These are phyloP conservation scores for Adela reaumurella DNA, from an alignment of 2,888 invertebrate species.

Conservation along the genomic window DNA sequence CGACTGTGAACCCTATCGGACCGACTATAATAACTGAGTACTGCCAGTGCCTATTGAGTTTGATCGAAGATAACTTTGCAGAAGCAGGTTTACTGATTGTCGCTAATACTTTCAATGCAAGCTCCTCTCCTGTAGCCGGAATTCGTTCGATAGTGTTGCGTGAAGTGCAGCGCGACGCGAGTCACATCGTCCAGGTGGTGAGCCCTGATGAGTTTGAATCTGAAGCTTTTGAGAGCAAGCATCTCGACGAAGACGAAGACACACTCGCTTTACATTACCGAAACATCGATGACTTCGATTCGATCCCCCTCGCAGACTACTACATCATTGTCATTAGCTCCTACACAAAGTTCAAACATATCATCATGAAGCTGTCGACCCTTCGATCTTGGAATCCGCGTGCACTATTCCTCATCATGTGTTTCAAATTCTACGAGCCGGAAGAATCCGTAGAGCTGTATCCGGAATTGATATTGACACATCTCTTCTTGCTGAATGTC, in stretches of 20 bases:
- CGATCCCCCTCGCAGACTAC: conserved; percentile 25
- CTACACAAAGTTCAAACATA: conserved; percentile 23
- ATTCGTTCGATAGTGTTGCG: conserved; percentile 24
- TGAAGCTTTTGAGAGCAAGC: too few species aligned
- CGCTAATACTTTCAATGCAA: conserved; percentile 22
- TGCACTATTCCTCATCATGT: conserved; percentile 30
- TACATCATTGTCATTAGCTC: conserved; percentile 28
- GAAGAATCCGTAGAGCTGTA: conserved; percentile 15
- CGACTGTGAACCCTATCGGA: conserved; percentile 22
- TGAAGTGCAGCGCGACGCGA: conserved; percentile 19
- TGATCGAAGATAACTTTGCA: conserved; percentile 25
- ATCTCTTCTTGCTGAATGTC: conserved; percentile 31
- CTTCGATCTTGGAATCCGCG: conserved; percentile 37
- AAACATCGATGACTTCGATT: conserved; percentile 21
- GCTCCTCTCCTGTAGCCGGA: conserved; percentile 17
- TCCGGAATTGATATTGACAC: conserved; percentile 27
- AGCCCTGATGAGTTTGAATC: conserved; percentile 17
- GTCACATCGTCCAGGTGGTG: conserved; percentile 22
- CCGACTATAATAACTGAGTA: conserved; percentile 28
- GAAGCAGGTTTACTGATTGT: conserved; percentile 27
- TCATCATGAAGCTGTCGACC: conserved; percentile 24
- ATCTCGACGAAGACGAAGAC: conserved; percentile 18
- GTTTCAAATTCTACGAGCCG: conserved; percentile 19
- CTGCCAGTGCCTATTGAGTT: conserved; percentile 22
- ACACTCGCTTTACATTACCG: conserved; percentile 16